phyloP scores from a whole-genome alignment of 2,113 vertebrate species.

The Tonatia bakeri region DNA sequence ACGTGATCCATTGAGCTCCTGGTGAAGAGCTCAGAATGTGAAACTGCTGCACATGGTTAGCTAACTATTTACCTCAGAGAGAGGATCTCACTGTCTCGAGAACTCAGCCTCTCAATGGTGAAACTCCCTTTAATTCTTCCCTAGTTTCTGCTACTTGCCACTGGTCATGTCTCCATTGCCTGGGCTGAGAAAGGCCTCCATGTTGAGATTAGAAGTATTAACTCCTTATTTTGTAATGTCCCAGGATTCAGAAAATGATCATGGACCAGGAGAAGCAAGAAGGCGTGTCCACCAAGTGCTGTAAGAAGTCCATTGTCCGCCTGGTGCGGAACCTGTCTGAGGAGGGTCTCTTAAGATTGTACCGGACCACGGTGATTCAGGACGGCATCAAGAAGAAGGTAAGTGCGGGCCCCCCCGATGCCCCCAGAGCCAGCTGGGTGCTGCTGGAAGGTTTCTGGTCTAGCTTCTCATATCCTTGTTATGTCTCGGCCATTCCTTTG shows the following conservation, averaged over 20 bases:
- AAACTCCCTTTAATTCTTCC: background rate
- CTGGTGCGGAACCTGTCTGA: conserved; percentile 86
- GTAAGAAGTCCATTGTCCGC: conserved; percentile 94
- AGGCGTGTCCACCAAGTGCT: conserved; percentile 90
- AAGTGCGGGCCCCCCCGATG: background rate
- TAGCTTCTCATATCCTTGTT: background rate
- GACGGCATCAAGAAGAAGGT: conserved; percentile 95
- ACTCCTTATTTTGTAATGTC: background rate
- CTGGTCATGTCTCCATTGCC: no score
- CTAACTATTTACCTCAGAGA: background rate
- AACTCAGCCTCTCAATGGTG: background rate
- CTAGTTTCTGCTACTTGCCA: background rate
- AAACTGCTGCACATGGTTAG: background rate
- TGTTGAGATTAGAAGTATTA: background rate
- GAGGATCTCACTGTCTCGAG: no score
- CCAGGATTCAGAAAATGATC: conserved; percentile 94
- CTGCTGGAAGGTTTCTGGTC: background rate
- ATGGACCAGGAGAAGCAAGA: conserved; percentile 92
- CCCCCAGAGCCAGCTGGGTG: rapidly evolving
- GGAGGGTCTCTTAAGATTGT: conserved; percentile 90
- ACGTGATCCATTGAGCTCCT: rapidly evolving
- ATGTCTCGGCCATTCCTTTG: background rate
- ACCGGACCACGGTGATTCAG: conserved; percentile 91
- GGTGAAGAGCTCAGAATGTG: background rate
- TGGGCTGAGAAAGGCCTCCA: background rate